Percentiles rank a stretch among this genome's conserved stretches.
Conservation (phyloP, 2,797 vertebrate genomes). For the Xyrichtys novacula region DNA sequence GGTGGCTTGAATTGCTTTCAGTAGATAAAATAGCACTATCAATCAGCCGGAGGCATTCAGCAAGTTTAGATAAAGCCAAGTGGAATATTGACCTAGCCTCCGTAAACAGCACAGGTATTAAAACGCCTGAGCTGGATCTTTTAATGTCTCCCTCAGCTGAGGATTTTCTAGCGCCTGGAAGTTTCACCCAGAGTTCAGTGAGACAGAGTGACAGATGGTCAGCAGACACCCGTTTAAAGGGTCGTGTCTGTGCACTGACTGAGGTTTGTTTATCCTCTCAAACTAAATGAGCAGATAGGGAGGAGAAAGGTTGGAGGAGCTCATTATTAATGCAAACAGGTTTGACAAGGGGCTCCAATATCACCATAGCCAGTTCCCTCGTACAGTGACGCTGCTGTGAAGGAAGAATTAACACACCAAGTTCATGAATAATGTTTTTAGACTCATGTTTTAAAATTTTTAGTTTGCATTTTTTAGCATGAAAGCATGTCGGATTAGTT, state of each 20-base stretch:
- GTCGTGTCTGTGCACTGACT: conserved; percentile 34
- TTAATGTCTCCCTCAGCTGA: conserved; percentile 34
- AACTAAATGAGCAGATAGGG: conserved; percentile 49
- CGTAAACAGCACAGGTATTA: conserved; percentile 49
- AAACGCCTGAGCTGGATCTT: conserved; percentile 40
- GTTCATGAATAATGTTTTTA: conserved; percentile 20
- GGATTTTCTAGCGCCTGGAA: conserved; percentile 39
- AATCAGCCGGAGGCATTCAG: conserved; percentile 54
- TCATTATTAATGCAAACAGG: conserved; percentile 62
- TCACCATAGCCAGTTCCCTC: conserved; percentile 26
- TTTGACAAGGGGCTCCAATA: conserved; percentile 53
- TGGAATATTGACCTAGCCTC: conserved; percentile 56
- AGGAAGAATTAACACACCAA: conserved; percentile 8
- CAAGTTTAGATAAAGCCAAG: conserved; percentile 60
- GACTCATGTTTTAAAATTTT: conserved; percentile 22
- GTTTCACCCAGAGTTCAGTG: conserved; percentile 14
- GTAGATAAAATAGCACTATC: conserved; percentile 63
- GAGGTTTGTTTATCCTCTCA: conserved; percentile 55
- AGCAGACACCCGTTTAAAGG: conserved; percentile 46
- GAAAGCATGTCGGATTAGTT: conserved; percentile 16
- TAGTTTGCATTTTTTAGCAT: conserved; percentile 27
- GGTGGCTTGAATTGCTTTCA: conserved; percentile 57
- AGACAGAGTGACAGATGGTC: conserved; percentile 33
- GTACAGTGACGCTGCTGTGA: conserved; percentile 21
- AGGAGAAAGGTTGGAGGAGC: conserved; percentile 18